These are phyloP conservation scores for Myotis brandtii DNA, from an alignment of 2,113 vertebrate genomes.

Conservation along the genomic window DNA sequence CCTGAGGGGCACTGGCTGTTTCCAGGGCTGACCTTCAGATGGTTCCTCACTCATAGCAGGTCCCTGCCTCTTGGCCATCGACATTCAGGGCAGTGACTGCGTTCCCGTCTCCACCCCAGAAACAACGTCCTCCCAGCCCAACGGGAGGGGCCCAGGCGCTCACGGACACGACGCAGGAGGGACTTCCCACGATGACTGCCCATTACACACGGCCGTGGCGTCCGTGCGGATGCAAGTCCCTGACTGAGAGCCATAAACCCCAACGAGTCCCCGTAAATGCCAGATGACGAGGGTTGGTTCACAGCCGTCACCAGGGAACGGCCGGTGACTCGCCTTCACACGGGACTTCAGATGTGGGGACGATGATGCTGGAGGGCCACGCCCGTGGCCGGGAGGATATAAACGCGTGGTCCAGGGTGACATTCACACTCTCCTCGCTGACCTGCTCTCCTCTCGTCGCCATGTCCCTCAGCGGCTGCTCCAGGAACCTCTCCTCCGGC, in stretches of 20 bases:
- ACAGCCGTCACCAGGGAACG: neutral
- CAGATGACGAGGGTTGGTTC: slow-evolving; percentile 36
- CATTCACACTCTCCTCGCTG: neutral
- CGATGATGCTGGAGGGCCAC: neutral
- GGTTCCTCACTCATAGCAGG: neutral
- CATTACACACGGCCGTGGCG: slow-evolving; percentile 32
- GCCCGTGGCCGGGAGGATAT: slow-evolving; percentile 29
- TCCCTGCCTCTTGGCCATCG: neutral
- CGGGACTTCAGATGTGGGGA: neutral
- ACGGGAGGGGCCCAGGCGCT: neutral
- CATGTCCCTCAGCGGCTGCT: slow-evolving; percentile 36
- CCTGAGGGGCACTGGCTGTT: no score
- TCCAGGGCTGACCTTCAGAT: neutral
- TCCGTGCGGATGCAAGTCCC: neutral
- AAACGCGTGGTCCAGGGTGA: neutral
- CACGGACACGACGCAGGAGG: neutral
- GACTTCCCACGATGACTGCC: neutral
- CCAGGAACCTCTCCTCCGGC: slow-evolving; percentile 37
- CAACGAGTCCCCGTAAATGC: neutral
- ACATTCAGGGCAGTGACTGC: neutral
- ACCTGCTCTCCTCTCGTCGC: neutral
- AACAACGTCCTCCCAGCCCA: neutral
- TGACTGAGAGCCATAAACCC: slow-evolving; percentile 21
- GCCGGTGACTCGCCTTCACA: neutral
- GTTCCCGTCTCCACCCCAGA: neutral